These are phyloP conservation scores for Danio jaintianensis DNA, from an alignment of 2,797 vertebrate genomes.

Conservation along the genomic window DNA sequence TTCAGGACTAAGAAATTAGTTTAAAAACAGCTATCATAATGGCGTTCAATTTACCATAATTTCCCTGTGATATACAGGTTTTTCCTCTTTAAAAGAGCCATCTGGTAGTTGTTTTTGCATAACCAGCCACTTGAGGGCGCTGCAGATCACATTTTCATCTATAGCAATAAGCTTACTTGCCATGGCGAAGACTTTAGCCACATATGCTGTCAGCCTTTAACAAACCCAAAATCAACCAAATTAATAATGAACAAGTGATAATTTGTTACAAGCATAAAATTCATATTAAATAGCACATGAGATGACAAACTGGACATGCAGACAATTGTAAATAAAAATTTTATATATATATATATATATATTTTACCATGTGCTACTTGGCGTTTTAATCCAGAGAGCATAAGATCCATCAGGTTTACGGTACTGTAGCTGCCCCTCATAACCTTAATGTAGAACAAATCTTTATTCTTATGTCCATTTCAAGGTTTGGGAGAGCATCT, in stretches of 20 bases:
- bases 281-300: background rate
- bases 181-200: conserved; percentile 86
- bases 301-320: background rate
- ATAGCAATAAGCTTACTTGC: conserved; percentile 71
- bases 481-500: no score
- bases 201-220: conserved; percentile 87
- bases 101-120: conserved; percentile 77
- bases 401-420: conserved; percentile 49
- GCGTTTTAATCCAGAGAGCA: background rate
- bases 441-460: background rate
- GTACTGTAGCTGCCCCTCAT: conserved; percentile 35
- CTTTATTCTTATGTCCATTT: background rate
- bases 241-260: background rate
- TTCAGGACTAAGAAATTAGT: background rate
- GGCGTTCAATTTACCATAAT: conserved; percentile 73
- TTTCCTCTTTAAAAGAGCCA: conserved; percentile 76
- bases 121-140: conserved; percentile 84
- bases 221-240: background rate
- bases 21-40: background rate
- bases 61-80: conserved; percentile 60
- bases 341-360: no score
- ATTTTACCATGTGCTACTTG: conserved; percentile 53
- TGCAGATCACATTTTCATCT: conserved; percentile 73
- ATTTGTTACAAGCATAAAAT: background rate
- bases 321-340: background rate